Conservation (phyloP, 2,888 invertebrate genomes). For the Oscheius sp. region DNA sequence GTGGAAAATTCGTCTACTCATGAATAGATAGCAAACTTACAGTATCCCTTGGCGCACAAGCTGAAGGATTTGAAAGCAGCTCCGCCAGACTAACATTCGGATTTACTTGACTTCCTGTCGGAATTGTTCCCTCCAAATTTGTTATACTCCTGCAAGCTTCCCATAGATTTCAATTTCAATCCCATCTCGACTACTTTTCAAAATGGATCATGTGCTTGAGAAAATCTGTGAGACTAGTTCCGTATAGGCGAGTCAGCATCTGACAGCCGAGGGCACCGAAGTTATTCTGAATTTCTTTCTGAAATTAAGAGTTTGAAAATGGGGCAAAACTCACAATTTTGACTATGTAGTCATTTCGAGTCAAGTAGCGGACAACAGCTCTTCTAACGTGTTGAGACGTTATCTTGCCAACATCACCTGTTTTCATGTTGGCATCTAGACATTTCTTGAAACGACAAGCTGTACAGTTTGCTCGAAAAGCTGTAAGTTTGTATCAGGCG, state of each 20-base stretch:
- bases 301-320: background rate
- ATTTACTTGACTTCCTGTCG: slow-evolving; percentile 13
- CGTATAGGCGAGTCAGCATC: background rate
- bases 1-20: no score
- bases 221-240: background rate
- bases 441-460: slow-evolving; percentile 13
- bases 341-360: background rate
- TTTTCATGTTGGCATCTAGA: background rate
- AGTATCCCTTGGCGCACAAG: slow-evolving; percentile 7
- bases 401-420: background rate
- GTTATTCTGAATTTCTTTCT: slow-evolving; percentile 14
- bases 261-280: background rate
- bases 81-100: background rate
- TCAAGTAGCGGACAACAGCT: slow-evolving; percentile 7
- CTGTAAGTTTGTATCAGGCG: background rate
- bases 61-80: background rate
- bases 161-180: background rate
- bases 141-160: background rate
- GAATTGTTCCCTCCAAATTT: background rate
- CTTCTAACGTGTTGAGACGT: background rate
- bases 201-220: slow-evolving; percentile 12
- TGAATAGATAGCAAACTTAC: background rate
- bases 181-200: background rate
- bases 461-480: slow-evolving; percentile 1
- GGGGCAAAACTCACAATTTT: background rate